These are phyloP conservation scores for Syrmaticus mikado DNA, from an alignment of 2,113 vertebrate genomes.

Conservation along the genomic window DNA sequence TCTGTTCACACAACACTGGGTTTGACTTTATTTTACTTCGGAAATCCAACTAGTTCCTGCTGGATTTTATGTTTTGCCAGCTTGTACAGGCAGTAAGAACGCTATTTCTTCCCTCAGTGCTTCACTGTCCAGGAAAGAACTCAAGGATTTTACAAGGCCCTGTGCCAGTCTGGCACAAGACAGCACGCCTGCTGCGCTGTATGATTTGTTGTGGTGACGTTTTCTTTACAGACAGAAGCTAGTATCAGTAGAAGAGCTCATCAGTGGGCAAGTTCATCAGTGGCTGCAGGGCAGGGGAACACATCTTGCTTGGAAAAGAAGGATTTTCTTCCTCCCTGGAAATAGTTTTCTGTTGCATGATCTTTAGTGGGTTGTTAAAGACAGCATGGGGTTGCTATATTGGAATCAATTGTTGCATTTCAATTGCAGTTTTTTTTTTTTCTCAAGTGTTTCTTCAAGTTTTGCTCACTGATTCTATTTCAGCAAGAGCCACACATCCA, in stretches of 20 bases:
- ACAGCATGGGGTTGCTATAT: constrained; percentile 49
- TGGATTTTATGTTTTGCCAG: constrained; percentile 35
- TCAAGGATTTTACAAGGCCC: not conserved
- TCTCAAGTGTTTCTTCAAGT: constrained; percentile 8
- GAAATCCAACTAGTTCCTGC: constrained; percentile 29
- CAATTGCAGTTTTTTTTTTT: not conserved
- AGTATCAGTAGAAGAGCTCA: not conserved
- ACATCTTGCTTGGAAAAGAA: constrained; percentile 16
- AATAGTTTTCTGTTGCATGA: constrained; percentile 69
- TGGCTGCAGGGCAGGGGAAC: not conserved
- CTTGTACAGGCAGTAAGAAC: not conserved
- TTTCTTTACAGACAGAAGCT: not conserved
- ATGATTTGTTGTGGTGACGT: not conserved
- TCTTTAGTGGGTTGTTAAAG: constrained; percentile 47
- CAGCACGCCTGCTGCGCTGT: not conserved
- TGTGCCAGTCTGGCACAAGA: constrained; percentile 5
- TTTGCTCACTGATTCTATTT: constrained; percentile 38
- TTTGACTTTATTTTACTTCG: constrained; percentile 68
- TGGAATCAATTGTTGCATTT: constrained; percentile 42
- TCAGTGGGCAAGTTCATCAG: not conserved
- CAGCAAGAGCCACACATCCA: not conserved
- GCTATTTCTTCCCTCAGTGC: not conserved
- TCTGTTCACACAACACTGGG: constrained; percentile 40
- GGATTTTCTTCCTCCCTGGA: not conserved
- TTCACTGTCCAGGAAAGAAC: not conserved